Base-by-base conservation (phyloP, 1,140 invertebrate species). In the Drosophila ficusphila region DNA sequence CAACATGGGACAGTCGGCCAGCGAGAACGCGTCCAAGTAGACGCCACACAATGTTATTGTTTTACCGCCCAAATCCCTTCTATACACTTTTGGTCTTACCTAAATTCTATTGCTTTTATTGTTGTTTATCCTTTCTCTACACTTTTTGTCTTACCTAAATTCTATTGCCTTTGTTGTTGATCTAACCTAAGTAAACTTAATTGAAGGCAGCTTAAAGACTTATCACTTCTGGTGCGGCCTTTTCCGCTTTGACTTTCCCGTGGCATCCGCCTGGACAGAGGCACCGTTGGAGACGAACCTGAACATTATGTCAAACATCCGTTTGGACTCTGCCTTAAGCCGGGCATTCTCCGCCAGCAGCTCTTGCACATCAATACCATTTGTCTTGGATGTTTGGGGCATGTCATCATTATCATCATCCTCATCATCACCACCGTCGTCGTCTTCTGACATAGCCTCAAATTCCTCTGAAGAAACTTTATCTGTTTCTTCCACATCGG, bases 361-460 rank as follows among this genome's bases (percentile, higher is more conserved):
- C 23, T 47, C 33, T 0, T 49, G 46, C 2, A 82, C 19, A 5
- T 77, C 31, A 4, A 92, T 89, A 33, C 76, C 86, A 72, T 93
- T 93, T 8, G 94, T 70, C 21, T 64, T 82, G 5, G 65, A 64
- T 11, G 90, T 61, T 0, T 2, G 8, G 60, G 91, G 73, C 19
- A 58, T 33, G 9, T 14, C 12, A 19, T 41, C 39, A 0, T 34
- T 33, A 12, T 12, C 11, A 7, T n/a, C 25, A 0, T 41, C 44
- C 8, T 3, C 41, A 46, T 11, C 31, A 4, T 7, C 29, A n/a
- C n/a, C n/a, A n/a, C n/a, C n/a, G n/a, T n/a, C n/a, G n/a, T n/a
- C n/a, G n/a, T n/a, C n/a, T n/a, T n/a, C n/a, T n/a, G n/a, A n/a
- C n/a, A n/a, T n/a, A 0, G 14, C 8, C 16, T 9, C 18, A 0